These are phyloP conservation scores for Chiroxiphia lanceolata DNA, from an alignment of 2,797 vertebrate species.

Conservation along the genomic window DNA sequence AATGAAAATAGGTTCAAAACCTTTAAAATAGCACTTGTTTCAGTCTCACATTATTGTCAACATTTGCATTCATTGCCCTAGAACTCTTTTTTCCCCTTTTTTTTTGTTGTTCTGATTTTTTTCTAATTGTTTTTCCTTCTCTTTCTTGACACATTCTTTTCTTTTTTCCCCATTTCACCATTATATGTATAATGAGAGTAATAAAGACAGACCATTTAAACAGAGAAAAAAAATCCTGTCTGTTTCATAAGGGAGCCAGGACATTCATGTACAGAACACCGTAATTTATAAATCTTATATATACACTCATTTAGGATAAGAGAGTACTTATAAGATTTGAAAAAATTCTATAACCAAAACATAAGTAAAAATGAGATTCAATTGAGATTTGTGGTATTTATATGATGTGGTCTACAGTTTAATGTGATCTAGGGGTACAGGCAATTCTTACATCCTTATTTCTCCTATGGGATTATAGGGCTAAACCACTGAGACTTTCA, in stretches of 20 bases:
- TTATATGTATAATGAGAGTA: background rate
- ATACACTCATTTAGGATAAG: background rate
- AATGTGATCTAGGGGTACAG: slow-evolving; percentile 18
- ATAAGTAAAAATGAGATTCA: background rate
- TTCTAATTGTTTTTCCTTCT: background rate
- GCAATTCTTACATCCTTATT: slow-evolving; percentile 39
- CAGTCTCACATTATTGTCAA: background rate
- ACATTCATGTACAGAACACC: background rate
- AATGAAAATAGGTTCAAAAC: background rate
- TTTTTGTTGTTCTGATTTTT: background rate
- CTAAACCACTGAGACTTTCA: slow-evolving; percentile 49
- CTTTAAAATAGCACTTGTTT: background rate
- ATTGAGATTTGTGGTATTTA: slow-evolving; percentile 26
- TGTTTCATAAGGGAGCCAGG: background rate
- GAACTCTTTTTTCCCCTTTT: accelerated
- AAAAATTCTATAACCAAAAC: background rate
- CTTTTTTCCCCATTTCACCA: background rate
- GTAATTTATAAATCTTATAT: background rate
- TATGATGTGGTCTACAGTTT: background rate
- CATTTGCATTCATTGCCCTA: background rate
- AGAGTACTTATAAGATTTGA: background rate
- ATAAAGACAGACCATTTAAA: background rate
- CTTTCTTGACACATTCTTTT: background rate
- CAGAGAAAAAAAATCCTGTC: background rate
- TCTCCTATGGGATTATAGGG: slow-evolving; percentile 27